Conservation (phyloP, 2,797 vertebrate genomes). For the Malacoraja senta region DNA sequence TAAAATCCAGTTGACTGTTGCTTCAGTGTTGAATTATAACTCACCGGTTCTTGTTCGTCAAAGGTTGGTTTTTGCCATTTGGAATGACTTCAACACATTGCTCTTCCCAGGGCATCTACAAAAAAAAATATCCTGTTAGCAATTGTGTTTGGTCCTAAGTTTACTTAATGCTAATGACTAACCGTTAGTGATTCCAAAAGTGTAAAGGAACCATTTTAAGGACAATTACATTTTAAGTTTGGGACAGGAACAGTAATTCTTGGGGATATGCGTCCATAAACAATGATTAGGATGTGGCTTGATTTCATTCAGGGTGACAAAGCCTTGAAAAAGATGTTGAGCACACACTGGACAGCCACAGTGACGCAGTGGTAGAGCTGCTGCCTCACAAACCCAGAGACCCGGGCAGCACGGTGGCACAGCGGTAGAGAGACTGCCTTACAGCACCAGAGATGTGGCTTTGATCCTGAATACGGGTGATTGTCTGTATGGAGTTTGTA, state of each 20-base stretch:
- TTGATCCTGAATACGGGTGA: too few relatives aligned
- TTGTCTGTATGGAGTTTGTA: too few relatives aligned
- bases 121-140: conserved; percentile 37
- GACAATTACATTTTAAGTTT: not conserved
- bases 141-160: not conserved
- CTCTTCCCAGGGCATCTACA: conserved; percentile 51
- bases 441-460: too few relatives aligned
- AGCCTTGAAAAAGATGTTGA: not conserved
- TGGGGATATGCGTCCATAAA: not conserved
- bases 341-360: too few relatives aligned
- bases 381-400: too few relatives aligned
- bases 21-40: conserved; percentile 39
- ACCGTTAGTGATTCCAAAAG: not conserved
- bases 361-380: too few relatives aligned
- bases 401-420: too few relatives aligned
- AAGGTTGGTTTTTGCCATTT: conserved; percentile 44
- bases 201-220: not conserved
- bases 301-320: not conserved
- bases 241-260: not conserved
- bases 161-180: not conserved
- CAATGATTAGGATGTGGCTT: not conserved
- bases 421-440: too few relatives aligned
- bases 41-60: conserved; percentile 53
- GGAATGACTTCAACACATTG: conserved; percentile 47
- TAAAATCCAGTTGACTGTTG: not conserved